Evolutionary conservation across 2,797 vertebrate genomes (phyloP), one percentile per base, ranked within the genome.

Genomic region (Lacerta bilineata): DNA sequence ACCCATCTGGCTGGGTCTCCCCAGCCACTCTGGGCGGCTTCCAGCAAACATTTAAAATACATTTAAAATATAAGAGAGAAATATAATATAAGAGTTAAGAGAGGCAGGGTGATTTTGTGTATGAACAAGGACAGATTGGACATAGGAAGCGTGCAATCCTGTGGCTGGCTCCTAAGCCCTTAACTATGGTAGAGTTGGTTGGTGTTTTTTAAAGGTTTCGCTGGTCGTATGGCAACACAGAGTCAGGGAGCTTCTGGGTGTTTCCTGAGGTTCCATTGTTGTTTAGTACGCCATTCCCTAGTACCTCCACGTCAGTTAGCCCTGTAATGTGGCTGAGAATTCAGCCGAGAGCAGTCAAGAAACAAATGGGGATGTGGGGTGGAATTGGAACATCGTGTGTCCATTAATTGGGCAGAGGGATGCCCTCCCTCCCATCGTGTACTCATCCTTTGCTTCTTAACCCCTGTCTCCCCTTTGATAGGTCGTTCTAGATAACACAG

Each of bases 401-500:
- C 23, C 29, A 29, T 46, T 76, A 76, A 27, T 1, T 23, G 59
- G 9, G 10, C 2, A 33, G n/a, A 36, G 25, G 74, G 11, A 36
- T 66, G 4, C 11, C 18, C 27, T 66, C 2, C 39, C 1, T 5
- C 85, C 59, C n/a, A 33, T 2, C 9, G 0, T 0, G 27, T 64
- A 81, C 81, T 0, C 0, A 83, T 59, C 78, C 33, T 85, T 43
- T 17, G 8, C 29, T 85, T 8, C 27, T 0, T 0, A 7, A 71
- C 83, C 80, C 18, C 83, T 75, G 55, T 13, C 90, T 74, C 75
- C 55, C 39, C 84, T 77, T 81, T 87, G 82, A n/a, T 92, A 99
- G 98, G 99, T 99, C 93, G 99, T 99, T 91, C 94, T 99, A 95
- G 99, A 99, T 94, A 99, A 99, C 97, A 99, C 98, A 0, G 98